Base-by-base conservation (phyloP, 2,888 invertebrate species). In the Trachelus troglodyta region DNA sequence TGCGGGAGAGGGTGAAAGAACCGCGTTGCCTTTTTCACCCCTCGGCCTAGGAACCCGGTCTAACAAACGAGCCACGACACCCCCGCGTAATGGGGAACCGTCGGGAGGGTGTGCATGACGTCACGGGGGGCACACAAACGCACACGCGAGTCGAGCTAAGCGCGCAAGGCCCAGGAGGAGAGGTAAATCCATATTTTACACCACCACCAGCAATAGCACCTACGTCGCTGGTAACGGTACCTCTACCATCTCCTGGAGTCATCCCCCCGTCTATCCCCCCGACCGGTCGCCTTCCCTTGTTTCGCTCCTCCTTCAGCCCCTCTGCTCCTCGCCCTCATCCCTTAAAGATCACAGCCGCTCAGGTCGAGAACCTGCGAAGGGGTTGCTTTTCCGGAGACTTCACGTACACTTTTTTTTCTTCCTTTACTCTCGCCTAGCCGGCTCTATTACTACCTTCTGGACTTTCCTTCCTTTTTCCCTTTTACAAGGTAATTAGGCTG, bases 101-200 rank as follows among this genome's bases (percentile, higher is more conserved):
- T 69, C 56, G 73, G 75, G 78, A 68, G 73, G 73, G 84, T 82
- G 84, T 85, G 84, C 85, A 84, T 87, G 89, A 88, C 89, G 88
- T 88, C 88, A 86, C 85, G 84, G 12, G 82, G 86, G 82, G 76
- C 79, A 81, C 69, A 82, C 77, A 37, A 31, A 74, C 73, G 76
- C 73, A 82, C 77, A 79, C 83, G 81, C 78, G 78, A 78, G 79
- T 79, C 80, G 81, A 79, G 77, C 34, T 69, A 69, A 88, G 89
- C 86, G 85, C 84, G 88, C 84, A 87, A 85, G 87, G 87, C 85
- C 85, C 85, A 83, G 86, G 87, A 89, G 89, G 90, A 88, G 90
- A 89, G 89, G 90, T 90, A 90, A 90, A 90, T 90, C 90, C 90
- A 90, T 90, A 90, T 90, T 90, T 90, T 90, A 90, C 90, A 89